Evolutionary conservation across 1,140 invertebrate genomes (phyloP).

Genomic region (Hycleus cichorii): DNA sequence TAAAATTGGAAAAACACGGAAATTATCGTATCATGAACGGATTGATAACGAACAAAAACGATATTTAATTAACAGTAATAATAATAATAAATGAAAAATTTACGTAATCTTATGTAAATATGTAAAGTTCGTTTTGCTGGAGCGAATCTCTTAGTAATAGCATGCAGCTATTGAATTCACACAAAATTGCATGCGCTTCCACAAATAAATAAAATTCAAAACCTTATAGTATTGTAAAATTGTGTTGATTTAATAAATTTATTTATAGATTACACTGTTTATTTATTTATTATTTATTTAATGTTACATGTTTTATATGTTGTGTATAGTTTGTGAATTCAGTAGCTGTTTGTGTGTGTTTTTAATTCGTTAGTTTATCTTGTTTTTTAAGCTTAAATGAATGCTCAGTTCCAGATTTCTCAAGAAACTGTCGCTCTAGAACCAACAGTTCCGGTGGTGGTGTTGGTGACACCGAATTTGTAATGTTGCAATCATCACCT

Average conservation of each 20-base stretch:
- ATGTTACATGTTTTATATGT: slow-evolving; percentile 6
- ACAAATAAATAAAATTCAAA: not conserved
- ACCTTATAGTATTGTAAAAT: slow-evolving; percentile 9
- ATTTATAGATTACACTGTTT: not conserved
- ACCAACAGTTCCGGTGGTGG: slow-evolving; percentile 36
- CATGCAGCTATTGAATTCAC: slow-evolving; percentile 19
- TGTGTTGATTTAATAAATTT: not conserved
- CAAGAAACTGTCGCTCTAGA: slow-evolving; percentile 28
- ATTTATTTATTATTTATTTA: slow-evolving; percentile 5
- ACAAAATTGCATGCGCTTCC: not conserved
- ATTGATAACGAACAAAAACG: too few species aligned
- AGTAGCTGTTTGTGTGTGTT: slow-evolving; percentile 11
- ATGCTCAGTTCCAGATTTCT: slow-evolving; percentile 3
- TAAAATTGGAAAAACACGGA: not conserved
- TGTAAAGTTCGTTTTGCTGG: too few species aligned
- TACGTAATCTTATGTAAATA: too few species aligned
- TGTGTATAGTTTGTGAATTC: slow-evolving; percentile 19
- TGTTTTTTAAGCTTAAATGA: slow-evolving; percentile 4
- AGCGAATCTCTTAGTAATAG: not conserved
- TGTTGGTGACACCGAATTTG: slow-evolving; percentile 46
- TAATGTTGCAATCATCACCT: slow-evolving; percentile 49
- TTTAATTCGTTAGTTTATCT: not conserved
- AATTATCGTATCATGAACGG: too few species aligned
- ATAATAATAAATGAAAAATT: too few species aligned
- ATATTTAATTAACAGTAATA: too few species aligned